Percentiles rank a stretch among this genome's conserved stretches.
Conservation (phyloP, 2,113 vertebrate genomes). For the Todiramphus chloris region DNA sequence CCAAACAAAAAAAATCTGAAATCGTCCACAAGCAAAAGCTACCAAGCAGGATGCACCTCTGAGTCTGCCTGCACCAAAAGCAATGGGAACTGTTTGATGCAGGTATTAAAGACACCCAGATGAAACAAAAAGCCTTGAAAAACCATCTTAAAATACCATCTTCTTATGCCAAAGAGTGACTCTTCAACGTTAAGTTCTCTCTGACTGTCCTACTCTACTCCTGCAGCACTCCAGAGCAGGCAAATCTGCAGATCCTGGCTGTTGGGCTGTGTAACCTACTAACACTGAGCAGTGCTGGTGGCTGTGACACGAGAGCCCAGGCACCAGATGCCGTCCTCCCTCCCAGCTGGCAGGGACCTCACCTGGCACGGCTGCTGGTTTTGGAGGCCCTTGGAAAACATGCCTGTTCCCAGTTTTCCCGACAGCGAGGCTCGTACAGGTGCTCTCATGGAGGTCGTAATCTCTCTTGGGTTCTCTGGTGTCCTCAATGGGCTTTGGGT, state of each 20-base stretch:
- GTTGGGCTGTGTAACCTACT: neutral
- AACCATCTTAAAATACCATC: neutral
- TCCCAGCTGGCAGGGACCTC: neutral
- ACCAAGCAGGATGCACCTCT: neutral
- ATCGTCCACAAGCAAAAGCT: neutral
- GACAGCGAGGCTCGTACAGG: rapidly evolving
- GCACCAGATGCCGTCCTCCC: neutral
- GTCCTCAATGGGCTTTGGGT: neutral
- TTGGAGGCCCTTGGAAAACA: rapidly evolving
- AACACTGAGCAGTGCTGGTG: rapidly evolving
- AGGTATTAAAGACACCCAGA: neutral
- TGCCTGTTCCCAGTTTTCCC: neutral
- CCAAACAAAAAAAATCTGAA: neutral
- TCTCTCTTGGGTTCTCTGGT: neutral
- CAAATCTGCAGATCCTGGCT: neutral
- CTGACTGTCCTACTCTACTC: neutral
- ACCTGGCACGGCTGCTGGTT: neutral
- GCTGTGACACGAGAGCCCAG: neutral
- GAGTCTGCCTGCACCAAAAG: neutral
- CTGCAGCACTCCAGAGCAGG: neutral
- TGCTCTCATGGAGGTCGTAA: rapidly evolving
- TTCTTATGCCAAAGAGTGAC: rapidly evolving
- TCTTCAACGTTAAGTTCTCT: neutral
- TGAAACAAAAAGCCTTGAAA: neutral
- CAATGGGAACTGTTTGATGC: neutral